phyloP scores from a whole-genome alignment of 2,888 invertebrate species.

The Beris chalybata region DNA sequence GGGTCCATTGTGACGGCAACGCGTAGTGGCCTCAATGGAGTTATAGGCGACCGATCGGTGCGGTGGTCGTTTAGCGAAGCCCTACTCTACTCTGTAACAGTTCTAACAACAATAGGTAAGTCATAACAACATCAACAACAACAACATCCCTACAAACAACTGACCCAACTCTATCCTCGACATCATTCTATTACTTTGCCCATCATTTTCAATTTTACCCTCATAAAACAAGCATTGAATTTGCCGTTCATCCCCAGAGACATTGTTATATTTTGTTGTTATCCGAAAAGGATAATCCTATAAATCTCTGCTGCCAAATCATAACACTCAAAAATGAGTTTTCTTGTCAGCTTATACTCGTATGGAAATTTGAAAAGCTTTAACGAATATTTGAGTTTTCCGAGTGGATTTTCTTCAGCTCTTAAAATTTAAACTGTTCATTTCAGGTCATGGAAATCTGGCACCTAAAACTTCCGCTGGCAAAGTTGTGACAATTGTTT shows the following conservation, averaged over 20 bases:
- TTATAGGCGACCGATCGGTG: conserved; percentile 31
- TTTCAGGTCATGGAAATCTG: conserved; percentile 80
- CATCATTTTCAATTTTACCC: too few species aligned
- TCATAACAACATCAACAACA: conserved; percentile 26
- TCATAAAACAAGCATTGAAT: too few species aligned
- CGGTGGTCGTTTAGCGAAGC: conserved; percentile 73
- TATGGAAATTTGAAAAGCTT: neutral
- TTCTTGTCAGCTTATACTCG: neutral
- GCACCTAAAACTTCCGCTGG: conserved; percentile 82
- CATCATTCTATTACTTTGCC: too few species aligned
- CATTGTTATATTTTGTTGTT: too few species aligned
- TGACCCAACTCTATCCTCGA: too few species aligned
- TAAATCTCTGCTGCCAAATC: conserved; percentile 25
- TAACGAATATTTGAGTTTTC: neutral
- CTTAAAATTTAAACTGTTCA: neutral
- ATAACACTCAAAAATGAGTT: neutral
- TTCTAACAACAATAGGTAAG: conserved; percentile 88
- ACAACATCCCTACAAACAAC: too few species aligned
- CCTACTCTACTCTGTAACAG: conserved; percentile 80
- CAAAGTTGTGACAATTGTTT: conserved; percentile 81
- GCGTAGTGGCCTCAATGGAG: conserved; percentile 55
- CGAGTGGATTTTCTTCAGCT: neutral
- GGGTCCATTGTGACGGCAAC: conserved; percentile 76
- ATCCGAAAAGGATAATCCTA: conserved; percentile 30
- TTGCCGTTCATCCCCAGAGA: too few species aligned